Conservation (phyloP, 2,113 vertebrate species). For the Corythornis vintsioides region DNA sequence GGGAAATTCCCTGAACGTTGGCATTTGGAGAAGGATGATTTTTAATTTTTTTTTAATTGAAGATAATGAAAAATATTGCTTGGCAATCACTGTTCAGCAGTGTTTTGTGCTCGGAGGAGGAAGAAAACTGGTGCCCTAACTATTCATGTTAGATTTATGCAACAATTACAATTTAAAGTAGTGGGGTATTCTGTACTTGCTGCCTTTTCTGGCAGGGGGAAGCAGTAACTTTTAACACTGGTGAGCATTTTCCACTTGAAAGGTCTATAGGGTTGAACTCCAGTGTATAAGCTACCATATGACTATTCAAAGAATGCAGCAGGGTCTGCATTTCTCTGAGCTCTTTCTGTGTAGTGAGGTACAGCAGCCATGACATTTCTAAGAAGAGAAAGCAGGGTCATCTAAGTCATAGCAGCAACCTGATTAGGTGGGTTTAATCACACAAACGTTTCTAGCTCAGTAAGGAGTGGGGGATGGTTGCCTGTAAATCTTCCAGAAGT, state of each 20-base stretch:
- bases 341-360: neutral
- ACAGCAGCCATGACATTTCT: neutral
- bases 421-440: neutral
- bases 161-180: neutral
- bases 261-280: neutral
- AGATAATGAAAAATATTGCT: neutral
- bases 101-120: neutral
- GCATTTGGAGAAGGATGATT: neutral
- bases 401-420: neutral
- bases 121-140: neutral
- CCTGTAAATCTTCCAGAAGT: neutral
- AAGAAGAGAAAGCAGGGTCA: neutral
- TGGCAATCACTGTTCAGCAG: neutral
- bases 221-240: neutral
- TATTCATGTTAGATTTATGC: neutral
- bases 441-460: neutral
- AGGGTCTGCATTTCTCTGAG: neutral
- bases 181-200: neutral
- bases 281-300: neutral
- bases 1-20: neutral
- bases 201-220: accelerated
- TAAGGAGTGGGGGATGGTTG: neutral
- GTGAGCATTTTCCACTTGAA: neutral
- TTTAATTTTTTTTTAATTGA: neutral
- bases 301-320: neutral